Evolutionary conservation across 2,797 vertebrate species (phyloP), one percentile per base, ranked within the genome.

Genomic region (Phalanger gymnotis): DNA sequence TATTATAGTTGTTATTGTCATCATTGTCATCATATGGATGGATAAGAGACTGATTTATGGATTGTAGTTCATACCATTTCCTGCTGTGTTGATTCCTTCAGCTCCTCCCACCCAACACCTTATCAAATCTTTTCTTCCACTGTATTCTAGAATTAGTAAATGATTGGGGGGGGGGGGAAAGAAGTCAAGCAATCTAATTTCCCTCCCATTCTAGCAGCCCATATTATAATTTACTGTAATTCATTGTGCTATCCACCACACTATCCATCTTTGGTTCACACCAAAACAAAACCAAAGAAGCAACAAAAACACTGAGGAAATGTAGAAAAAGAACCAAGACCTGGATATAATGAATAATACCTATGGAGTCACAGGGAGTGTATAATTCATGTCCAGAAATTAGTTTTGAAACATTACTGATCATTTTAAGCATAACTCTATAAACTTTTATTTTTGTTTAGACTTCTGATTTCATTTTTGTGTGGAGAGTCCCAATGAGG

Each of bases 1-100:
- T 73, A 2, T 87, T 92, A 16, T 95, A 19, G 9, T 53, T 93
- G 61, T 95, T 92, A 13, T 96, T 92, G 2, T 13, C 51, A 54
- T 96, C 61, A 96, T 97, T 96, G 92, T n/a, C n/a, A 97, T 98
- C 96, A 95, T 98, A 95, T 94, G 95, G 98, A 98, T n/a, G 96
- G 56, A 97, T 40, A 92, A 98, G 96, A 97, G 98, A 96, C 98
- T 96, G 81, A 57, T 97, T 73, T 94, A 31, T 91, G 54, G 53
- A 90, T 93, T 93, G 96, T 2, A 5, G 94, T 96, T 94, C 57
- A 14, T 93, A 58, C 95, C 92, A 57, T 58, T 89, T 94, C 94
- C 96, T 81, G 93, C 95, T 30, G 52, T 58, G 95, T 92, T 95
- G 96, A 61, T 91, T 96, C 90, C 31, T 90, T 90, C 90, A 31